phyloP scores from a whole-genome alignment of 2,888 invertebrate species.

The Ornithoptera alexandrae region DNA sequence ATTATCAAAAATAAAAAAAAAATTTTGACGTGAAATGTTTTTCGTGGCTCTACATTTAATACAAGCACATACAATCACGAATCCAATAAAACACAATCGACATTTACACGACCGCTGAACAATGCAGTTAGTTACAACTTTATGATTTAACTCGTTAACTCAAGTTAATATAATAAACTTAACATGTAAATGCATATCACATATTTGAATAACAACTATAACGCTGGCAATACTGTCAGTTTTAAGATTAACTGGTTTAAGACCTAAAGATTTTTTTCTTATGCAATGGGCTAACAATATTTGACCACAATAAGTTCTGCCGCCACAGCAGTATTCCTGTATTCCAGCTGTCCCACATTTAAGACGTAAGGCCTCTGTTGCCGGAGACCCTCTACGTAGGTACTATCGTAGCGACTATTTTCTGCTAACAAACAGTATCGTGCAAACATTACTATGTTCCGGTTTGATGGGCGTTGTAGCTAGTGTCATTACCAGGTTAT shows the following conservation, averaged over 20 bases:
- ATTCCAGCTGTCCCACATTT: too few relatives aligned
- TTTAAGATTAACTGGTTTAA: background rate
- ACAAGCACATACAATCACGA: background rate
- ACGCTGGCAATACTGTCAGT: background rate
- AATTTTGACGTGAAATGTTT: background rate
- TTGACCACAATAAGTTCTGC: too few relatives aligned
- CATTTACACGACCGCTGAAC: conserved; percentile 14
- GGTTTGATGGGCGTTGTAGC: too few relatives aligned
- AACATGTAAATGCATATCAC: background rate
- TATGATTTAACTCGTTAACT: background rate
- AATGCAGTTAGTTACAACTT: background rate
- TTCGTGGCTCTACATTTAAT: background rate
- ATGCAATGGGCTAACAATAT: too few relatives aligned
- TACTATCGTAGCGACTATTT: too few relatives aligned
- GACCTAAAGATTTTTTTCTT: background rate
- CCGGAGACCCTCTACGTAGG: too few relatives aligned
- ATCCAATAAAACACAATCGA: conserved; percentile 6
- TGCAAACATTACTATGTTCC: too few relatives aligned
- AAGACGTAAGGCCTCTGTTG: too few relatives aligned
- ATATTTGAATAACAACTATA: background rate
- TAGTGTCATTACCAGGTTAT: too few relatives aligned
- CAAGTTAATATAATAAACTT: background rate
- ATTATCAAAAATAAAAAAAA: too few relatives aligned
- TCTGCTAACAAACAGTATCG: too few relatives aligned
- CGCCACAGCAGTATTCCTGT: too few relatives aligned